Evolutionary conservation across 2,888 invertebrate species (phyloP), one percentile per base, ranked within the genome.

Genomic region (Sarcophaga subvicina): DNA sequence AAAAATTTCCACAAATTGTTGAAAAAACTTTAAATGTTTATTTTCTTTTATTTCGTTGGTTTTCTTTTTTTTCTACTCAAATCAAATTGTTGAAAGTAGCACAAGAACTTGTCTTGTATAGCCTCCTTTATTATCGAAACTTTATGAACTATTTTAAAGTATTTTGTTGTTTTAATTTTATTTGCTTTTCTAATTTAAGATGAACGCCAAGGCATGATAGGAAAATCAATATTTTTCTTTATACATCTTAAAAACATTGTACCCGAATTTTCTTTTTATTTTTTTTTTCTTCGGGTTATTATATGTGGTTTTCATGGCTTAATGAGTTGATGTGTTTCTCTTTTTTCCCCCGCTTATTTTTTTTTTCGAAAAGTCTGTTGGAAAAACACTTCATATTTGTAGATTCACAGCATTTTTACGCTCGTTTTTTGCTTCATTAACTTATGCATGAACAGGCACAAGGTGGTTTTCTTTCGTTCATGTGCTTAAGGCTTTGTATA

Each of bases 181-280:
- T 60, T 72, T 60, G 20, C 5, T 72, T 37, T 60, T 20, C n/a
- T 60, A 37, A 60, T 60, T 72, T 59, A 72, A 60, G 20, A 37
- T 60, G 11, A 54, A 71, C 14, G 37, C 37, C 37, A 37, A 20
- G 45, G 4, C 11, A 10, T 14, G 49, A 5, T 22, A 70, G 10
- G 37, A 70, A 70, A 70, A 70, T 70, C 70, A 70, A 70, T 70
- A 70, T 70, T 59, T 54, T 71, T 59, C 49, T 70, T 70, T 22
- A 37, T 25, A 4, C 27, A 54, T 71, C 20, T 27, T 17, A 59
- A 27, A 12, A 54, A 37, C 4, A 59, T 45, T 14, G 45, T 20
- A 22, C 25, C 54, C 17, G 54, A 54, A 54, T 12, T 27, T 27
- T 66, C 8, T 47, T 64, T 49, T 49, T 14, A 10, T n/a, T n/a